Percentiles rank a stretch among this genome's conserved stretches.
phyloP scores from a whole-genome alignment of 2,888 invertebrate genomes.

The Drosophila flavopinicola region DNA sequence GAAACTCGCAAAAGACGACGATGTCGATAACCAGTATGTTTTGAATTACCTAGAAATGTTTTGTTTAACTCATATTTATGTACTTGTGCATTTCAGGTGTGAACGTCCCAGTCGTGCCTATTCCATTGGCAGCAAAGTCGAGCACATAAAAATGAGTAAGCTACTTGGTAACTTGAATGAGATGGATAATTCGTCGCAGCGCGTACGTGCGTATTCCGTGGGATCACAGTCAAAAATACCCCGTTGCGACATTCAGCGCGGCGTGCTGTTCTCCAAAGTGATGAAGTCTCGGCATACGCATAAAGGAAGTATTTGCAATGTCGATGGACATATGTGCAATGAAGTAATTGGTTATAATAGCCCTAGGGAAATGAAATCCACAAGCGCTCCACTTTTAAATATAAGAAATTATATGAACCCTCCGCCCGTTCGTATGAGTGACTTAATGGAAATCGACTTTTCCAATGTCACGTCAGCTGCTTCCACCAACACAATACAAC shows the following conservation, averaged over 20 bases:
- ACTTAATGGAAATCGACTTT: constrained; percentile 93
- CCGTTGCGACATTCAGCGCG: constrained; percentile 81
- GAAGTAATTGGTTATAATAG: constrained; percentile 38
- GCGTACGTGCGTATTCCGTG: constrained; percentile 91
- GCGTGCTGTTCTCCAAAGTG: constrained; percentile 72
- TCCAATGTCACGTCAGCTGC: constrained; percentile 81
- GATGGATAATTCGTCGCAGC: constrained; percentile 84
- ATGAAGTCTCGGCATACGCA: constrained; percentile 50
- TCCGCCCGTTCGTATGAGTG: constrained; percentile 87
- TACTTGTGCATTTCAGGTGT: constrained; percentile 46
- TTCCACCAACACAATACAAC: constrained; percentile 45
- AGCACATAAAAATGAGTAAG: constrained; percentile 86
- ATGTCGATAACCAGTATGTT: constrained; percentile 64
- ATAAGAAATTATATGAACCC: constrained; percentile 85
- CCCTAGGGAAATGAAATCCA: constrained; percentile 86
- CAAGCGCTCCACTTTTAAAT: constrained; percentile 88
- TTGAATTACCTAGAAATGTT: background rate
- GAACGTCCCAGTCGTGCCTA: constrained; percentile 90
- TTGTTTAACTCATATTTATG: background rate
- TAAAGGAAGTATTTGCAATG: constrained; percentile 70
- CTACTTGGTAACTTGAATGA: constrained; percentile 84
- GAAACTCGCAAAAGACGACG: constrained; percentile 45
- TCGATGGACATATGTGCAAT: constrained; percentile 51
- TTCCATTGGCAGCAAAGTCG: constrained; percentile 93
- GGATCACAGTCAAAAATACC: constrained; percentile 88